A percentile compares a stretch with the other conserved stretches of the same genome.
Evolutionary conservation across 2,113 vertebrate genomes (phyloP).

Genomic region (Uria aalge): DNA sequence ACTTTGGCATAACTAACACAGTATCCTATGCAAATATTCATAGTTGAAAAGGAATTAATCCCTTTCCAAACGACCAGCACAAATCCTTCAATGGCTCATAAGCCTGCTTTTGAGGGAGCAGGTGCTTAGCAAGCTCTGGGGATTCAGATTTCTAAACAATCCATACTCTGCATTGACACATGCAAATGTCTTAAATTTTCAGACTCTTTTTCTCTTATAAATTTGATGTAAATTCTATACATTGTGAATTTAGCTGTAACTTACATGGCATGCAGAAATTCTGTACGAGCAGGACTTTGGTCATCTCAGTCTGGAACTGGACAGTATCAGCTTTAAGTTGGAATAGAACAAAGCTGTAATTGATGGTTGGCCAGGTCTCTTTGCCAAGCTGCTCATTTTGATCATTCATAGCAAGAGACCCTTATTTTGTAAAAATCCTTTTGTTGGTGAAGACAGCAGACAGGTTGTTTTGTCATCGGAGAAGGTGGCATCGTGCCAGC

Average conservation of each 20-base stretch:
- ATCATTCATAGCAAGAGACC: conserved; percentile 10
- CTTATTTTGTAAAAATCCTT: conserved; percentile 17
- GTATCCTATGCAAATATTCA: not conserved
- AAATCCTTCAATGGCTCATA: conserved; percentile 1
- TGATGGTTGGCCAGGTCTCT: not conserved
- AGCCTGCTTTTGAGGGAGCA: conserved; percentile 19
- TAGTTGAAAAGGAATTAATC: conserved; percentile 19
- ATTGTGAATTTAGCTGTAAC: not conserved
- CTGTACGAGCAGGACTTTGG: not conserved
- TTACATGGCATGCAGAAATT: not conserved
- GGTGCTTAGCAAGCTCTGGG: conserved; percentile 4
- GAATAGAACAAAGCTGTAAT: not conserved
- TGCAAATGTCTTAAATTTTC: not conserved
- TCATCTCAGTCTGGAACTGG: not conserved
- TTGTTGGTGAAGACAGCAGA: conserved; percentile 32
- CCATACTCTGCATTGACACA: not conserved
- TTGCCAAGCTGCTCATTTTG: conserved; percentile 2
- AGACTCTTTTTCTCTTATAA: not conserved
- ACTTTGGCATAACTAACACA: not conserved
- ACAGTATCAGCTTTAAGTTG: not conserved
- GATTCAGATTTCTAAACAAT: not conserved
- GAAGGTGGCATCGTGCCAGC: conserved; percentile 12
- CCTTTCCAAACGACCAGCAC: not conserved
- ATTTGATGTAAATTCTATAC: not conserved
- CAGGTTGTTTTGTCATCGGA: not conserved